These are phyloP conservation scores for Atrichornis clamosus DNA, from an alignment of 2,113 vertebrate genomes.

Conservation along the genomic window DNA sequence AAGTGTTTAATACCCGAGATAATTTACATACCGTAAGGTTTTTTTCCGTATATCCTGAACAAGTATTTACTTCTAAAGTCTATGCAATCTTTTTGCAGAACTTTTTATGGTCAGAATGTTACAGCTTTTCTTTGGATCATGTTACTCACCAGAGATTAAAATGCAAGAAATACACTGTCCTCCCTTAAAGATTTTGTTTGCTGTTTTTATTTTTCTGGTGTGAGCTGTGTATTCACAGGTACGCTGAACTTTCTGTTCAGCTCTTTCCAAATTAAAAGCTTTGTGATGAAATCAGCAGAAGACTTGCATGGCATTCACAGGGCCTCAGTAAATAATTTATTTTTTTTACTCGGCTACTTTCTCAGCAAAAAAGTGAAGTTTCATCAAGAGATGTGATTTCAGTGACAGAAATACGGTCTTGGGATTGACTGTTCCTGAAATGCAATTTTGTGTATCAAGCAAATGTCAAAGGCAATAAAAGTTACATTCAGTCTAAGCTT, in stretches of 20 bases:
- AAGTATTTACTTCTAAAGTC: not conserved
- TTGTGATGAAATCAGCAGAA: not conserved
- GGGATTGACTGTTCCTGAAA: constrained; percentile 27
- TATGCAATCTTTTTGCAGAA: not conserved
- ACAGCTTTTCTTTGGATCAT: not conserved
- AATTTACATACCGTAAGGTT: not conserved
- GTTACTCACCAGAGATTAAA: not conserved
- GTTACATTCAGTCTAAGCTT: not conserved
- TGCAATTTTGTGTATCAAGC: not conserved
- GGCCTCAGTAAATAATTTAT: not conserved
- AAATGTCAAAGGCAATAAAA: constrained; percentile 15
- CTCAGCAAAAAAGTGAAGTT: not conserved
- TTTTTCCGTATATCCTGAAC: not conserved
- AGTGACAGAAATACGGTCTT: not conserved
- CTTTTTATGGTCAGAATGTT: not conserved
- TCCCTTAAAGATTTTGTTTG: not conserved
- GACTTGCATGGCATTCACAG: not conserved
- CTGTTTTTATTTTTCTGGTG: not conserved
- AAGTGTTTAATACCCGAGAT: not conserved
- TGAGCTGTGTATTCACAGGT: not conserved
- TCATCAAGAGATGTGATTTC: not conserved
- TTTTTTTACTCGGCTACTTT: not conserved
- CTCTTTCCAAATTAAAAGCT: not conserved
- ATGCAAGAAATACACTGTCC: not conserved
- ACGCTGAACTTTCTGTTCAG: not conserved